Evolutionary conservation across 2,888 invertebrate genomes (phyloP), one percentile per base, ranked within the genome.

Genomic region (Marasmarcha lunaedactyla): DNA sequence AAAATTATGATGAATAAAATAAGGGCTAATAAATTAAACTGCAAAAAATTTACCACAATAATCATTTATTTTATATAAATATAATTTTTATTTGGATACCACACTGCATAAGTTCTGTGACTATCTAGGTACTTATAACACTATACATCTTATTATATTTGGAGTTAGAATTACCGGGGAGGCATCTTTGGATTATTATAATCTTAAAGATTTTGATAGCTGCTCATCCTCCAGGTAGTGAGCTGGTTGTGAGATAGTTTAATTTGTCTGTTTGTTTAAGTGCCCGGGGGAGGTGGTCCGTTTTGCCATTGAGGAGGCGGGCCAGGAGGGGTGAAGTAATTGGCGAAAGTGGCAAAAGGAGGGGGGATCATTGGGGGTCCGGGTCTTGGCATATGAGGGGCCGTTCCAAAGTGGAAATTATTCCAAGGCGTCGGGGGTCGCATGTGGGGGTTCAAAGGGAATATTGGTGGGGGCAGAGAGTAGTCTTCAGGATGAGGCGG

Each of bases 11-110:
- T n/a, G n/a, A n/a, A n/a, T n/a, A 20, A 20, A 20, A 20, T 7
- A 20, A 20, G 20, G 2, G 2, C 30, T 7, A 30, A 30, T 30
- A 30, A 30, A n/a, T n/a, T n/a, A 30, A 30, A 11, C 20, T 20
- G 10, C 30, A 30, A 9, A 43, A 49, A 48, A 57, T n/a, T n/a
- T 59, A 59, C 45, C 48, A 47, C 38, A 41, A 47, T 20, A 20
- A 39, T 41, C 35, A 39, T 41, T 47, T 51, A 63, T 63, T 74
- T 69, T 57, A 59, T 70, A 78, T 74, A 78, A 77, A 78, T 79
- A 79, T 74, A 74, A 58, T 69, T 20, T 73, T 67, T 69, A 60
- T 68, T 66, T 77, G 78, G 78, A 76, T 78, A 74, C 71, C 71
- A 77, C 72, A 72, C 72, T 70, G 68, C 71, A 71, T 69, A 44